Evolutionary conservation across 2,113 vertebrate species (phyloP).

Genomic region (Synchiropus splendidus): DNA sequence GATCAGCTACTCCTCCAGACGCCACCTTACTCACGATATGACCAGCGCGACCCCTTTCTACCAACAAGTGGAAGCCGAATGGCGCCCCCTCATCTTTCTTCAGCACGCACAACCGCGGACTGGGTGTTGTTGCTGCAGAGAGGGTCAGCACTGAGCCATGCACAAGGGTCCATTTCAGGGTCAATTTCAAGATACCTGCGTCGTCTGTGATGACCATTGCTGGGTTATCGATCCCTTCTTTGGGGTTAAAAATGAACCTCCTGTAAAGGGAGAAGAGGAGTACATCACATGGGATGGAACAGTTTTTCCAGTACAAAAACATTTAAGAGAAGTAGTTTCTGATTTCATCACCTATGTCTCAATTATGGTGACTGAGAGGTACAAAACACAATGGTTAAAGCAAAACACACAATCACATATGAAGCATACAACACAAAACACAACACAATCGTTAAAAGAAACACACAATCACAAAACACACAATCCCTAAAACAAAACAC

Average conservation of each 20-base stretch:
- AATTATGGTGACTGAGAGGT: no score
- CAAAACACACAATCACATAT: no score
- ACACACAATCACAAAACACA: no score
- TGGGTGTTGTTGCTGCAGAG: constrained; percentile 6
- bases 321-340: no score
- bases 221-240: constrained; percentile 89
- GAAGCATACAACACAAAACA: no score
- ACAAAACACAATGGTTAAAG: no score
- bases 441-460: no score
- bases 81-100: constrained; percentile 56
- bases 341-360: no score
- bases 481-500: no score
- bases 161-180: no score
- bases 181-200: constrained; percentile 55
- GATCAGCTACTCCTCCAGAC: constrained; percentile 63
- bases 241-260: constrained; percentile 85
- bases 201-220: constrained; percentile 79
- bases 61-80: constrained; percentile 74
- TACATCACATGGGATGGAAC: no score
- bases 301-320: no score
- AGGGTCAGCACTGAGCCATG: not conserved
- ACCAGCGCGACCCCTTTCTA: constrained; percentile 57
- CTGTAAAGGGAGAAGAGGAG: constrained; percentile 46
- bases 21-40: constrained; percentile 71
- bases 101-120: constrained; percentile 74